Conservation (phyloP, 2,797 vertebrate genomes). For the Enteromius unitaeniatus region DNA sequence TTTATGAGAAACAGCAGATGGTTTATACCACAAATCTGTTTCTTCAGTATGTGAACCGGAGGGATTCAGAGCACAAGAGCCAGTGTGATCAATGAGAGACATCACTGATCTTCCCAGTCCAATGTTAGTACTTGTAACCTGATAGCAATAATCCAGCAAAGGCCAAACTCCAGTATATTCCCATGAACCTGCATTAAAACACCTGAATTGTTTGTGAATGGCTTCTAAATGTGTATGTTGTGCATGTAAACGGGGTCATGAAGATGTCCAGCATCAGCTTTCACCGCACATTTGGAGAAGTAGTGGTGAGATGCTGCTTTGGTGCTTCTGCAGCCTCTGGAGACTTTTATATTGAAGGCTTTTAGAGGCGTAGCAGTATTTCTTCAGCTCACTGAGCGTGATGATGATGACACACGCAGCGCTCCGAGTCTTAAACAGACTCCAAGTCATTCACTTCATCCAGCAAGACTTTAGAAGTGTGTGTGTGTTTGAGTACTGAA, state of each 20-base stretch:
- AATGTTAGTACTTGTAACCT: not conserved
- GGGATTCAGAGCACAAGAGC: not conserved
- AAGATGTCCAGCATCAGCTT: not conserved
- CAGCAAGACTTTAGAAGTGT: not conserved
- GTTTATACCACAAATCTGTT: constrained; percentile 15
- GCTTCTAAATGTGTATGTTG: not conserved
- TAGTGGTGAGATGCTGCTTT: not conserved
- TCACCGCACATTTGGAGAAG: not conserved
- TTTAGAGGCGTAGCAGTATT: constrained; percentile 10
- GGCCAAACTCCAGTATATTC: not conserved
- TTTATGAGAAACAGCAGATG: constrained; percentile 2
- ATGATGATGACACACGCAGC: constrained; percentile 4
- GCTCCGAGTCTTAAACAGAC: constrained; percentile 4
- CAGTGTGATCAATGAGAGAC: constrained; percentile 7
- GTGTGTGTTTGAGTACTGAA: not conserved
- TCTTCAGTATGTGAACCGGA: constrained; percentile 3
- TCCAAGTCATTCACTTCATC: constrained; percentile 1
- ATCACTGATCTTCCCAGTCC: not conserved
- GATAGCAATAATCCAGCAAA: not conserved
- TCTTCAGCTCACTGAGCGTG: constrained; percentile 19
- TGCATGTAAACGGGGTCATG: not conserved
- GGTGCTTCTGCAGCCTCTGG: not conserved
- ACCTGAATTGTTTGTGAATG: not conserved
- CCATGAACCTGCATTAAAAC: not conserved
- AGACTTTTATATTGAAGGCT: constrained; percentile 6